Percentiles rank a stretch among this genome's conserved stretches.
phyloP scores from a whole-genome alignment of 1,140 invertebrate species.

The Penaeus chinensis region DNA sequence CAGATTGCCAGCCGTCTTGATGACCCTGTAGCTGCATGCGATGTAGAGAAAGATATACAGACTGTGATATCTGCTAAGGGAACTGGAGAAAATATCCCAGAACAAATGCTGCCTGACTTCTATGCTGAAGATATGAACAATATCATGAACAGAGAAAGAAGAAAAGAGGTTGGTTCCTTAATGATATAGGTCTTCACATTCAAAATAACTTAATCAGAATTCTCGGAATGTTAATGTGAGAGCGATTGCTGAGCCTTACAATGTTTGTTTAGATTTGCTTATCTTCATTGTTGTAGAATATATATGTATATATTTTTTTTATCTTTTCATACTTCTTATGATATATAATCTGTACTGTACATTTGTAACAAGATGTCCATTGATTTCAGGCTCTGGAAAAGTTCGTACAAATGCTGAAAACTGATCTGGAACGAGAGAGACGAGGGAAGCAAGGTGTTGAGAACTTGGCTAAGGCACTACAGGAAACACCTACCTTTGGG shows the following conservation, averaged over 20 bases:
- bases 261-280: too few species aligned
- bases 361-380: constrained; percentile 58
- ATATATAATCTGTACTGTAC: not conserved
- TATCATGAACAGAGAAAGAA: constrained; percentile 90
- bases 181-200: too few species aligned
- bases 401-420: constrained; percentile 83
- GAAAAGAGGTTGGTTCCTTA: constrained; percentile 76
- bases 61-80: constrained; percentile 75
- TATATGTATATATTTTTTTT: too few species aligned
- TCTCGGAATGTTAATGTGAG: too few species aligned
- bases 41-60: constrained; percentile 80
- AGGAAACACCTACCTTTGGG: constrained; percentile 88
- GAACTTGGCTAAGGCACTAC: constrained; percentile 89
- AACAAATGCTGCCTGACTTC: constrained; percentile 91
- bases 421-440: constrained; percentile 86
- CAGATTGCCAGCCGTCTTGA: constrained; percentile 74
- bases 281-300: too few species aligned
- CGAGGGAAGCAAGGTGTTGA: constrained; percentile 88
- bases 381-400: constrained; percentile 78
- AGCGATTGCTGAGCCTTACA: too few species aligned
- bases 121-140: constrained; percentile 94
- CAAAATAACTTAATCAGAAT: too few species aligned
- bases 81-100: constrained; percentile 73
- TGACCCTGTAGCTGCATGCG: constrained; percentile 77
- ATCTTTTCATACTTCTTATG: too few species aligned